These are phyloP conservation scores for Pungitius pungitius DNA, from an alignment of 2,113 vertebrate species.

Conservation along the genomic window DNA sequence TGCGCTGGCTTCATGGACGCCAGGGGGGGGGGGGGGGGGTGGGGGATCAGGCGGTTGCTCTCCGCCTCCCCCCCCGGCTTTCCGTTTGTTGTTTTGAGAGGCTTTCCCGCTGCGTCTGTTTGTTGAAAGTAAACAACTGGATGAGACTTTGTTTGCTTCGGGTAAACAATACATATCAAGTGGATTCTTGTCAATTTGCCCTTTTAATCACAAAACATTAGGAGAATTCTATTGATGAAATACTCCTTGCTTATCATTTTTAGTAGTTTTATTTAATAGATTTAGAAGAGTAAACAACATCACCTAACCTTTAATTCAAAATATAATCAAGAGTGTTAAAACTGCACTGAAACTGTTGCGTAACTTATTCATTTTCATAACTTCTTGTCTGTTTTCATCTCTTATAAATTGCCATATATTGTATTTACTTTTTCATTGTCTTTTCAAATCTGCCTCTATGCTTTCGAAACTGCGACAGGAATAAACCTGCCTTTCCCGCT, in stretches of 20 bases:
- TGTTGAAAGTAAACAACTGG: slow-evolving; percentile 24
- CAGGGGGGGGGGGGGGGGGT: too few species aligned
- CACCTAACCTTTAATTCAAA: background rate
- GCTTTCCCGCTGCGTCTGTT: background rate
- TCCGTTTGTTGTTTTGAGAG: slow-evolving; percentile 13
- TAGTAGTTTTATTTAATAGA: background rate
- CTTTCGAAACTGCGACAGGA: slow-evolving; percentile 9
- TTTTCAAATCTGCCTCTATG: background rate
- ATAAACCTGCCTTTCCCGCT: background rate
- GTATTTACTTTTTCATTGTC: background rate
- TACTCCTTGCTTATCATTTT: background rate
- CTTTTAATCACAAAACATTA: too few species aligned
- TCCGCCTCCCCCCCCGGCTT: slow-evolving; percentile 33
- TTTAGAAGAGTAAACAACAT: background rate
- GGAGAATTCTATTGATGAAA: background rate
- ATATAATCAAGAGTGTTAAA: background rate
- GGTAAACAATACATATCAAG: background rate
- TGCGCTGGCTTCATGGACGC: slow-evolving; percentile 25
- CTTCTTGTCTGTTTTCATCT: background rate
- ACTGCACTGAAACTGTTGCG: background rate
- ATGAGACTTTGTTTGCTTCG: background rate
- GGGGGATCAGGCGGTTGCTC: slow-evolving; percentile 21
- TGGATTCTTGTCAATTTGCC: background rate
- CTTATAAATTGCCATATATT: background rate
- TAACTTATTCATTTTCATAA: slow-evolving; percentile 9